Base-by-base conservation (phyloP, 2,797 vertebrate genomes). In the Harpagifer antarcticus region DNA sequence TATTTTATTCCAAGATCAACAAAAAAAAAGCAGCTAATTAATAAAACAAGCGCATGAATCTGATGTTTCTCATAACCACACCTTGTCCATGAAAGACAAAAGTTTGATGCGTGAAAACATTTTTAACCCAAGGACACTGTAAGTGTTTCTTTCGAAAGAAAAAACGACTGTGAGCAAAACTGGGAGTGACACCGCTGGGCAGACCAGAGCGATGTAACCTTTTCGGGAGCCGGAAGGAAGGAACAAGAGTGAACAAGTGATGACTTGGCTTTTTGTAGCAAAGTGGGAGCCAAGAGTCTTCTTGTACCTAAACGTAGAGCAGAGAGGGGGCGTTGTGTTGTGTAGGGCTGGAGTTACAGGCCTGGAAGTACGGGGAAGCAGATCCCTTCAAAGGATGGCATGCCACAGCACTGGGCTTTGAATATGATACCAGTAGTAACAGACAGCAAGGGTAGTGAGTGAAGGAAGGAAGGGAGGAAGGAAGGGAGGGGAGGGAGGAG, bases 241-340 rank as follows among this genome's bases (percentile, higher is more conserved):
- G 54, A 73, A 83, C 63, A 76, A 78, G 76, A 68, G 55, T n/a
- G 15, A 83, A 85, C 79, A 80, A 78, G 80, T 67, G 74, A 78
- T 58, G 69, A 79, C 68, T 60, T 79, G 55, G 68, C 50, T 68
- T 73, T 79, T 72, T 49, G 42, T 16, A 67, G 64, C 54, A 75
- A 70, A 72, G 49, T 49, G 12, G 0, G 1, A 73, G 48, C 54
- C 44, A 56, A 73, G 62, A 9, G 31, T 56, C 48, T 72, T 76
- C 49, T 23, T 33, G 19, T 9, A 54, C 2, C 52, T 56, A 58
- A 50, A 56, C 2, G 1, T 16, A 9, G 61, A 68, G 60, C 20
- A 40, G 20, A 27, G 44, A 17, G 48, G 48, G 9, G 44, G 8
- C 8, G 52, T 45, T 33, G 20, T 57, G 33, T 23, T 54, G 50